Conservation (phyloP, 64 coral and sea anemone species). For the Hydrozoanthus tunicans region DNA sequence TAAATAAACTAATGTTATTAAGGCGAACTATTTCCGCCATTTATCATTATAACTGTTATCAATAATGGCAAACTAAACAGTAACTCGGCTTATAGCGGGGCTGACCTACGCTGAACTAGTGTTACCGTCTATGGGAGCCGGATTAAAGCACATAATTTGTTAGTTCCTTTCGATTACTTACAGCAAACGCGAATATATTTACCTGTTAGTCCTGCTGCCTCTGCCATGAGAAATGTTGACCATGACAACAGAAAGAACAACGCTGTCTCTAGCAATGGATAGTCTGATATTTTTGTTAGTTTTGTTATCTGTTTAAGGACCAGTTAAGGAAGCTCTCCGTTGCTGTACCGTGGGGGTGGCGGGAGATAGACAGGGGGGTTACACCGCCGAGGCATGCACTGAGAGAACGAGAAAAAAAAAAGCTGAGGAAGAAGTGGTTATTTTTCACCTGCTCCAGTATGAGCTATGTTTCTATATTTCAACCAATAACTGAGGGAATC, state of each 20-base stretch:
- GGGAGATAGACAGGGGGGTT: background rate
- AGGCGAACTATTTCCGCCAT: constrained; percentile 5
- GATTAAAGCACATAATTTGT: too few relatives aligned
- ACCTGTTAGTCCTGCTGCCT: constrained; percentile 95
- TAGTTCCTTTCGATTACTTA: too few relatives aligned
- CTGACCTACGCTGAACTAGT: too few relatives aligned
- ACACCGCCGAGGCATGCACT: background rate
- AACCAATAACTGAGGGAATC: too few relatives aligned
- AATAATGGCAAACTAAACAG: too few relatives aligned
- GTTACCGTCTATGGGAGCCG: too few relatives aligned
- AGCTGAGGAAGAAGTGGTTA: too few relatives aligned
- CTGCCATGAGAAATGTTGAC: constrained; percentile 99
- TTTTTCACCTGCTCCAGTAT: too few relatives aligned
- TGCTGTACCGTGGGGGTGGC: background rate
- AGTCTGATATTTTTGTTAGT: constrained; percentile 95
- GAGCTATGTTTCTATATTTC: too few relatives aligned
- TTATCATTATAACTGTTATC: background rate
- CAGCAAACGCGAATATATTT: background rate
- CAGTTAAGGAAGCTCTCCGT: background rate
- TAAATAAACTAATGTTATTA: background rate
- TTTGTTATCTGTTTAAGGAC: constrained; percentile 79
- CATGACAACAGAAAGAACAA: constrained; percentile 97
- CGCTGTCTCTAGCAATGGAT: constrained; percentile 93
- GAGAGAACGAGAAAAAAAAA: too few relatives aligned
- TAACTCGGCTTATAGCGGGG: too few relatives aligned